Evolutionary conservation across 2,113 vertebrate genomes (phyloP).

Genomic region (Gavialis gangeticus): DNA sequence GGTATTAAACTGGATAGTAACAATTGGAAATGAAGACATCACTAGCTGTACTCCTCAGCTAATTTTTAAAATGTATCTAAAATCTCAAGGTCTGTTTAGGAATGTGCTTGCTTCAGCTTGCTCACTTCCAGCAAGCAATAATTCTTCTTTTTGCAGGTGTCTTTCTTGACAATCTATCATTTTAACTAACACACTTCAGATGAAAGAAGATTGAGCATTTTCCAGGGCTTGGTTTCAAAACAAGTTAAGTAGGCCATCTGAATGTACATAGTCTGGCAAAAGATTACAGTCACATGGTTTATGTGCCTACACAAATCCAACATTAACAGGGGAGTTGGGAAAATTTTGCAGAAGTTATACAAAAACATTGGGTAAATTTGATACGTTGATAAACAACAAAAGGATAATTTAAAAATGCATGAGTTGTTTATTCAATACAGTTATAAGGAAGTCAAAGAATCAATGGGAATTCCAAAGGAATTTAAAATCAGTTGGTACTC

Average conservation of each 20-base stretch:
- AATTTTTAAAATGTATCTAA: not conserved
- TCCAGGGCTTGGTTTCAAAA: constrained; percentile 37
- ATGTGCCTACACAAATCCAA: not conserved
- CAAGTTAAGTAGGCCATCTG: constrained; percentile 29
- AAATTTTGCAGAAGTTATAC: not conserved
- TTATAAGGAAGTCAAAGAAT: not conserved
- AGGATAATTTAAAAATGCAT: not conserved
- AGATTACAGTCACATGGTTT: constrained; percentile 29
- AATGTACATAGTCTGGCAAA: not conserved
- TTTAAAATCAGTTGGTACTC: not conserved
- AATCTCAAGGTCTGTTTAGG: not conserved
- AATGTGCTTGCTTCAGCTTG: not conserved
- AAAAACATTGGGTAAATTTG: not conserved
- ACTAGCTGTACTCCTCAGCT: not conserved
- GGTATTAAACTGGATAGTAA: not conserved
- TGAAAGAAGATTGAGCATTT: not conserved
- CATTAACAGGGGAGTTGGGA: not conserved
- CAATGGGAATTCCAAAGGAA: not conserved
- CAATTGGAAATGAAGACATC: not conserved
- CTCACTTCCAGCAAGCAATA: not conserved
- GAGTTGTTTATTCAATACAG: not conserved
- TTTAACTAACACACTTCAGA: not conserved
- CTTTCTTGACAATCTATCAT: not conserved
- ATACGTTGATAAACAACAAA: not conserved
- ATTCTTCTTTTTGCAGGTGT: not conserved